A percentile compares a stretch with the other conserved stretches of the same genome.
Conservation (phyloP, 2,797 vertebrate species). For the Syndactyla subalaris region DNA sequence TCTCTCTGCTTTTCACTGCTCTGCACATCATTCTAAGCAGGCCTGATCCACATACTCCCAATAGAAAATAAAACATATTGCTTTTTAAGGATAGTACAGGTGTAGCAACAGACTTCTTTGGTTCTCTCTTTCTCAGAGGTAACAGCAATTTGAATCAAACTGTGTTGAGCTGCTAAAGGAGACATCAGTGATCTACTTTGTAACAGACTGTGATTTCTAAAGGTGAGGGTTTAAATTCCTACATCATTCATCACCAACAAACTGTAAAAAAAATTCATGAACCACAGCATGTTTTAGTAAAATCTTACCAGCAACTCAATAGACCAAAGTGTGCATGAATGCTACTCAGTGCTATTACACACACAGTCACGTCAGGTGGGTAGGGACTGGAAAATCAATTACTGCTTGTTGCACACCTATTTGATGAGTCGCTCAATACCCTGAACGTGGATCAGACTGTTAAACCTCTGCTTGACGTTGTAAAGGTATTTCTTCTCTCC, state of each 20-base stretch:
- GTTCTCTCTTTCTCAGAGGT: not conserved
- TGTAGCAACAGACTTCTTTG: not conserved
- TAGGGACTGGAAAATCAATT: not conserved
- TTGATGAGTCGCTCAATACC: not conserved
- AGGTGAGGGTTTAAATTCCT: not conserved
- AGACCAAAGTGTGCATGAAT: not conserved
- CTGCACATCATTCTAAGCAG: not conserved
- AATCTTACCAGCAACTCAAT: not conserved
- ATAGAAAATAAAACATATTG: not conserved
- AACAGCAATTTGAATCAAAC: not conserved
- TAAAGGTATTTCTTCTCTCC: not conserved
- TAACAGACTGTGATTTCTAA: not conserved
- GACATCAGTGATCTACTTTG: not conserved
- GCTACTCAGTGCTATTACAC: not conserved
- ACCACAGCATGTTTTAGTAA: not conserved
- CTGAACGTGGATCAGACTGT: accelerated
- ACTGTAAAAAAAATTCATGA: not conserved
- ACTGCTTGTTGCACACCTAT: not conserved
- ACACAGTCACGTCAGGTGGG: not conserved
- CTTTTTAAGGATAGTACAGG: not conserved
- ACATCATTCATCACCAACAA: not conserved
- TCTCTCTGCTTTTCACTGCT: not conserved
- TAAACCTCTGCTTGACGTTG: not conserved
- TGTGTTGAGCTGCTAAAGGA: not conserved
- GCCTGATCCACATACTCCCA: not conserved